Evolutionary conservation across 2,113 vertebrate species (phyloP).

Genomic region (Siniperca chuatsi): DNA sequence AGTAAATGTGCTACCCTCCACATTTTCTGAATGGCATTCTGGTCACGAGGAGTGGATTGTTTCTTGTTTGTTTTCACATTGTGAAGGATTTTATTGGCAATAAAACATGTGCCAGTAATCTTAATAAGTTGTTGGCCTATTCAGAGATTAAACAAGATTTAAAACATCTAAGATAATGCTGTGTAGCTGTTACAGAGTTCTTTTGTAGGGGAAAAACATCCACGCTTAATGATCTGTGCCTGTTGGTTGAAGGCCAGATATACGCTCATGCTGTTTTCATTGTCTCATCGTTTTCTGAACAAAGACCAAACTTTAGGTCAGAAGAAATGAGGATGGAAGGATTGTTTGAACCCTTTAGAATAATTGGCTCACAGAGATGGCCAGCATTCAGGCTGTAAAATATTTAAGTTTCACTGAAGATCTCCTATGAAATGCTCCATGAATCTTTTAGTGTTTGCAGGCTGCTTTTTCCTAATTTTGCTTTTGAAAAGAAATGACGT

Average conservation of each 20-base stretch:
- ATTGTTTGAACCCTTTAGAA: conserved; percentile 20
- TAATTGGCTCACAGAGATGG: conserved; percentile 10
- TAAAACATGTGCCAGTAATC: conserved; percentile 53
- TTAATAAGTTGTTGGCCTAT: conserved; percentile 5
- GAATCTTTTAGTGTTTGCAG: conserved; percentile 66
- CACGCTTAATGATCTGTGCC: conserved; percentile 58
- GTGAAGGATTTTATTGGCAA: conserved; percentile 43
- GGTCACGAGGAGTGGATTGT: conserved; percentile 54
- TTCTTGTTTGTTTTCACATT: conserved; percentile 57
- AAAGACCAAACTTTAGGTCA: conserved; percentile 39
- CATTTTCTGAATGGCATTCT: conserved; percentile 50
- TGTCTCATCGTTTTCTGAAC: conserved; percentile 59
- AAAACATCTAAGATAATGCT: conserved; percentile 27
- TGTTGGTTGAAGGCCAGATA: conserved; percentile 52
- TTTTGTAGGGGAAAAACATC: conserved; percentile 36
- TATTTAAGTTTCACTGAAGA: conserved; percentile 61
- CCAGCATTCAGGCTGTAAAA: conserved; percentile 63
- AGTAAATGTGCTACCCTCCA: conserved; percentile 15
- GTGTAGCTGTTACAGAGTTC: conserved; percentile 26
- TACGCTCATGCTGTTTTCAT: conserved; percentile 61
- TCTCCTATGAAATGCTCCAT: conserved; percentile 48
- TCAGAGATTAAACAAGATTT: conserved; percentile 43
- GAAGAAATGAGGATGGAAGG: conserved; percentile 26
- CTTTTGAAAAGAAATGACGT: conserved; percentile 36
- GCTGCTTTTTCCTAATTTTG: conserved; percentile 17